These are phyloP conservation scores for Vannuccia rotundouncinata DNA, from an alignment of 2,888 invertebrate genomes.

Conservation along the genomic window DNA sequence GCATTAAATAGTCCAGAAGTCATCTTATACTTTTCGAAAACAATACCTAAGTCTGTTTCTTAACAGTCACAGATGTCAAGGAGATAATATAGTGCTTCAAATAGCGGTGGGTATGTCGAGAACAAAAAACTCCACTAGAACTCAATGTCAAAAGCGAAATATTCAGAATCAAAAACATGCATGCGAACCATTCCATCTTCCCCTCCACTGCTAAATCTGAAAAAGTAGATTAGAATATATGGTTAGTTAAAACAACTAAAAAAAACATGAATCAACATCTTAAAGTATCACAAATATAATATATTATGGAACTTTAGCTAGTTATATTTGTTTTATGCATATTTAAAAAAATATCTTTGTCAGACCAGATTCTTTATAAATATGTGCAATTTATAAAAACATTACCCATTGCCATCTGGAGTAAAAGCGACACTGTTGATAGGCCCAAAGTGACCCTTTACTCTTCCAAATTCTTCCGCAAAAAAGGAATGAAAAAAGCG, in stretches of 20 bases:
- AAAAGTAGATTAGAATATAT: too few species aligned
- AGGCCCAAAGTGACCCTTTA: conserved; percentile 99
- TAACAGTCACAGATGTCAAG: neutral
- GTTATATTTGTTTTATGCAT: too few species aligned
- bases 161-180: conserved; percentile 88
- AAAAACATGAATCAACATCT: conserved; percentile 28
- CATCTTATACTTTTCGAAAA: neutral
- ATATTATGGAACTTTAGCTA: too few species aligned
- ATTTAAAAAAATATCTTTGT: too few species aligned
- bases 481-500: conserved; percentile 87
- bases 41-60: neutral
- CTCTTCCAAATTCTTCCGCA: conserved; percentile 89
- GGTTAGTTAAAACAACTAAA: neutral
- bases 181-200: conserved; percentile 97
- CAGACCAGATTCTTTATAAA: too few species aligned
- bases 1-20: neutral
- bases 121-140: neutral
- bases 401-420: conserved; percentile 80
- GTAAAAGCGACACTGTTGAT: conserved; percentile 97
- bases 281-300: too few species aligned
- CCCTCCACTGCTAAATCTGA: conserved; percentile 83
- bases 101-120: neutral
- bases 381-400: too few species aligned
- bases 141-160: conserved; percentile 77
- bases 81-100: too few species aligned